A percentile compares a stretch with the other conserved stretches of the same genome.
phyloP scores from a whole-genome alignment of 2,888 invertebrate species.

The Drosophila kuntzei region DNA sequence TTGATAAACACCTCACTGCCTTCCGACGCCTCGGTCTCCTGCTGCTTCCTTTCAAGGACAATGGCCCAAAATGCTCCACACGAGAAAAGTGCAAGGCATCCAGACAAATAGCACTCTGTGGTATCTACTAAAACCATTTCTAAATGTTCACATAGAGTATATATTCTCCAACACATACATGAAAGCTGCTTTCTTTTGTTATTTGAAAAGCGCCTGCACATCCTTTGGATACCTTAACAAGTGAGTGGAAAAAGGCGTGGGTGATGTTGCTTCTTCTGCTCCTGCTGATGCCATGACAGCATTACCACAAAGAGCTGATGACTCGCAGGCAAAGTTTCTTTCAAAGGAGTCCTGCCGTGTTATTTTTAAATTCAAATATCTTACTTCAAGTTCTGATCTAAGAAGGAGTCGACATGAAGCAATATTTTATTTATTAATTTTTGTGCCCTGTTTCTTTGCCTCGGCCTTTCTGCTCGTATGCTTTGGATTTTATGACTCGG shows the following conservation, averaged over 20 bases:
- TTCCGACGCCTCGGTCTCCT: constrained; percentile 6
- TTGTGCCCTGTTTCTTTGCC: neutral
- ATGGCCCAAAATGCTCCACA: constrained; percentile 23
- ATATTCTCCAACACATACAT: neutral
- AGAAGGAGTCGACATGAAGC: constrained; percentile 9
- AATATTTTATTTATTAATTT: constrained; percentile 61
- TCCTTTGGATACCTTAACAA: constrained; percentile 22
- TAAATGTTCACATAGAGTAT: neutral
- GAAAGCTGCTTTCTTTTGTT: constrained; percentile 71
- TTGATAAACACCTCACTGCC: constrained; percentile 55
- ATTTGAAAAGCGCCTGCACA: constrained; percentile 49
- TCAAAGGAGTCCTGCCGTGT: constrained; percentile 41
- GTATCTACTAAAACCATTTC: constrained; percentile 13
- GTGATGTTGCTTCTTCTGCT: constrained; percentile 14
- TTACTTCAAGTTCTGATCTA: constrained; percentile 26
- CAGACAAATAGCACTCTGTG: constrained; percentile 19
- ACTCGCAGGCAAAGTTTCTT: constrained; percentile 21
- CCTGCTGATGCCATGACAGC: constrained; percentile 52
- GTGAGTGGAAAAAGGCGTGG: constrained; percentile 16
- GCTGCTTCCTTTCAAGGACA: constrained; percentile 36
- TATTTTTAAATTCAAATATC: constrained; percentile 63
- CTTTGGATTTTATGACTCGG: constrained; percentile 14
- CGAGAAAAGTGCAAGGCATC: constrained; percentile 35
- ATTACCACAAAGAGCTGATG: constrained; percentile 9
- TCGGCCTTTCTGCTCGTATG: neutral